Percentiles rank a stretch among this genome's conserved stretches.
phyloP scores from a whole-genome alignment of 2,888 invertebrate species.

The Gryllus longicercus region DNA sequence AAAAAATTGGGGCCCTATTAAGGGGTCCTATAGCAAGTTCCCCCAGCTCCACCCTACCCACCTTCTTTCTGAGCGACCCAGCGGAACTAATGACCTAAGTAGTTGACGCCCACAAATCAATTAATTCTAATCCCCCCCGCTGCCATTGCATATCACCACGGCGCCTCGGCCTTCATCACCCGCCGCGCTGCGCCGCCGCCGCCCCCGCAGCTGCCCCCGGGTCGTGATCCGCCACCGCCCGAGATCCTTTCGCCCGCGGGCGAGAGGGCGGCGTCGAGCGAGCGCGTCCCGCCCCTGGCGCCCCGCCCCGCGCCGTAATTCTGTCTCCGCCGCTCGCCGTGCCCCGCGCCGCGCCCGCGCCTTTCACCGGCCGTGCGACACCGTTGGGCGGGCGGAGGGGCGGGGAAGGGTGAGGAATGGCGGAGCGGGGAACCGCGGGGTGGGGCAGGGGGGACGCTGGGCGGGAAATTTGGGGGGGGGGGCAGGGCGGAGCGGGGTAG shows the following conservation, averaged over 20 bases:
- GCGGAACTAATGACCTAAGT: too few species aligned
- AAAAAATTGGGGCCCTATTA: too few species aligned
- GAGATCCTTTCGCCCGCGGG: conserved; percentile 7
- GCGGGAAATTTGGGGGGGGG: too few species aligned
- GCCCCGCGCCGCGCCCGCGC: background rate
- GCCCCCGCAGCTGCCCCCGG: background rate
- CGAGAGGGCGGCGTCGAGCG: background rate
- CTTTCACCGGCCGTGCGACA: background rate
- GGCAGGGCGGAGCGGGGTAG: too few species aligned
- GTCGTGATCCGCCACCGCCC: background rate
- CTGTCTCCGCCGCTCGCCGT: background rate
- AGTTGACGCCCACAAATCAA: too few species aligned
- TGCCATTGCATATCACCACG: background rate
- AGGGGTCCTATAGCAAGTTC: too few species aligned
- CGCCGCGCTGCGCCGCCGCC: background rate
- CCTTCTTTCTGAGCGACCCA: too few species aligned
- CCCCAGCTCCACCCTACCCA: too few species aligned
- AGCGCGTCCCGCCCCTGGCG: background rate
- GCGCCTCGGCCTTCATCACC: background rate
- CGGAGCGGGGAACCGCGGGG: too few species aligned
- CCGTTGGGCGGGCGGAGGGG: too few species aligned
- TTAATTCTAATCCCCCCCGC: background rate
- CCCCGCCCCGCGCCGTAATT: background rate
- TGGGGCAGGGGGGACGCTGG: too few species aligned
- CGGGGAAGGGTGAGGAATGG: too few species aligned